Evolutionary conservation across 2,888 invertebrate species (phyloP).

Genomic region (Lampropteryx suffumata): DNA sequence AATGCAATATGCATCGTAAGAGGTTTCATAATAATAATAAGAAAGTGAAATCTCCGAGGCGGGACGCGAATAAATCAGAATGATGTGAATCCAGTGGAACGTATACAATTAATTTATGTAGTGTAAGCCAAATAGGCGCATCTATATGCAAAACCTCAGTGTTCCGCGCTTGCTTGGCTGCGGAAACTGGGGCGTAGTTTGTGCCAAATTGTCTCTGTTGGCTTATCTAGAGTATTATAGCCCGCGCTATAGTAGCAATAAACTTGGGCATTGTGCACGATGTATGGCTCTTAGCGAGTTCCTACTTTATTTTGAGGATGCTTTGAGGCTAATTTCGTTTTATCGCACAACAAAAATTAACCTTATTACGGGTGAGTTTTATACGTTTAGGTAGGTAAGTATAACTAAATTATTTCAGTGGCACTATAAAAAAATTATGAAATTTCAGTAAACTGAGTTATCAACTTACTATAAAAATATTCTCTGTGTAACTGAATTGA

Average conservation of each 20-base stretch:
- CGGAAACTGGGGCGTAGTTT: slow-evolving; percentile 71
- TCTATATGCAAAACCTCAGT: slow-evolving; percentile 79
- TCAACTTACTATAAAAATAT: too few species aligned
- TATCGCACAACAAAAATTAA: slow-evolving; percentile 33
- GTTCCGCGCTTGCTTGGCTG: slow-evolving; percentile 69
- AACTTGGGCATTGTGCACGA: slow-evolving; percentile 68
- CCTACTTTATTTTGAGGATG: slow-evolving; percentile 55
- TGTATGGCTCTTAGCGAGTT: slow-evolving; percentile 61
- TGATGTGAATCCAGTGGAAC: slow-evolving; percentile 67
- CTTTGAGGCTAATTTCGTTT: slow-evolving; percentile 53
- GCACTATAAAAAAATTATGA: slow-evolving; percentile 11
- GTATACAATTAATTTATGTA: slow-evolving; percentile 76
- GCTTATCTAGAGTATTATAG: slow-evolving; percentile 80
- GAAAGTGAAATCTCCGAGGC: slow-evolving; percentile 43
- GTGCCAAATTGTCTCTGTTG: slow-evolving; percentile 81
- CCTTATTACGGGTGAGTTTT: slow-evolving; percentile 18
- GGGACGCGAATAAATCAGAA: slow-evolving; percentile 50
- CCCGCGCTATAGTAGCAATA: slow-evolving; percentile 68
- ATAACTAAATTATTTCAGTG: slow-evolving; percentile 15
- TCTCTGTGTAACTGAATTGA: too few species aligned
- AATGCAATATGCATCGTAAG: slow-evolving; percentile 30
- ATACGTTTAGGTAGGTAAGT: too few species aligned
- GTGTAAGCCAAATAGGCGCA: slow-evolving; percentile 77
- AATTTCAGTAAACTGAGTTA: slow-evolving; percentile 18
- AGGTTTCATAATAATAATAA: slow-evolving; percentile 27